phyloP scores from a whole-genome alignment of 1,140 invertebrate genomes.

The Diorhabda elongata region DNA sequence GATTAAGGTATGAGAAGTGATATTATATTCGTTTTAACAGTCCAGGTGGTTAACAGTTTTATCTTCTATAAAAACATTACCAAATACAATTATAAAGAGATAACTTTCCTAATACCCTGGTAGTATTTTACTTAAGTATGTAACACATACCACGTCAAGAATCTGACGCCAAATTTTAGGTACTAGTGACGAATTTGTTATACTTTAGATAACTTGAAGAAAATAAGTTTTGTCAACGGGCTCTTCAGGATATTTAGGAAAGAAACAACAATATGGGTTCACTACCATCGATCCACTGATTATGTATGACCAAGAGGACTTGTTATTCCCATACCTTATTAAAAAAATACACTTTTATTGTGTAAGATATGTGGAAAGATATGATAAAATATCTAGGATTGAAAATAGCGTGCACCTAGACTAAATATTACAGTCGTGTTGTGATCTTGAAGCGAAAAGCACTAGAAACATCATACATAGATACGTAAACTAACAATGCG shows the following conservation, averaged over 20 bases:
- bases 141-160: too few species aligned
- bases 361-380: constrained; percentile 25
- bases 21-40: too few species aligned
- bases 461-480: constrained; percentile 36
- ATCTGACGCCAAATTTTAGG: too few species aligned
- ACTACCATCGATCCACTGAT: too few species aligned
- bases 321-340: too few species aligned
- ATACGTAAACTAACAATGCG: constrained; percentile 30
- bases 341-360: too few species aligned
- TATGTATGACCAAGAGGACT: too few species aligned
- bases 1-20: neutral
- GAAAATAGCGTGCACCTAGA: constrained; percentile 36
- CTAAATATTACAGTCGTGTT: constrained; percentile 38
- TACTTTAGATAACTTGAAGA: constrained; percentile 26
- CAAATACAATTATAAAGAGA: too few species aligned
- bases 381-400: constrained; percentile 27
- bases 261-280: neutral
- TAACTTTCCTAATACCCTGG: too few species aligned
- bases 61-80: neutral
- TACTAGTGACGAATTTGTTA: constrained; percentile 21
- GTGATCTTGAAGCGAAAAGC: constrained; percentile 38
- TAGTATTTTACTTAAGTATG: too few species aligned
- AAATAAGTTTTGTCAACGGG: constrained; percentile 33
- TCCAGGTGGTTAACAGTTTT: too few species aligned
- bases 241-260: constrained; percentile 13